Evolutionary conservation across 2,888 invertebrate genomes (phyloP).

Genomic region (Dugesia japonica): DNA sequence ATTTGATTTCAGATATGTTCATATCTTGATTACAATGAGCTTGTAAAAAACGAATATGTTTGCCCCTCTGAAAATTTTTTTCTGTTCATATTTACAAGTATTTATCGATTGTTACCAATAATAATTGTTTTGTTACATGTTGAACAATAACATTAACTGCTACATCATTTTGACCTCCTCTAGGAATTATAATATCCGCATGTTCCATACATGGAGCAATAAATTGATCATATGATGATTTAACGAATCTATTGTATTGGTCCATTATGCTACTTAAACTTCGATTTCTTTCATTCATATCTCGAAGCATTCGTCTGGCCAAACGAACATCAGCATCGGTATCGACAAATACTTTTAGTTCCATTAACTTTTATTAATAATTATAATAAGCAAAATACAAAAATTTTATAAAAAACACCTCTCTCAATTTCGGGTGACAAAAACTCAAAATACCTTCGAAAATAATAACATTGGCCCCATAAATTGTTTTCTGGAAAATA

Average conservation of each 20-base stretch:
- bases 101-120: too few relatives aligned
- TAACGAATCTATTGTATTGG: constrained; percentile 88
- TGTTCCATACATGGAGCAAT: constrained; percentile 68
- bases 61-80: background rate
- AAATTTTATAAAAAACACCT: constrained; percentile 8
- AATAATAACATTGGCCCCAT: constrained; percentile 96
- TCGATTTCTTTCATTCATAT: constrained; percentile 76
- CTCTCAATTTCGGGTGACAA: constrained; percentile 36
- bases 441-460: constrained; percentile 95
- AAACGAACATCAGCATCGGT: constrained; percentile 89
- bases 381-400: too few relatives aligned
- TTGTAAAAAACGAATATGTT: background rate
- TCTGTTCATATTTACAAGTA: too few relatives aligned
- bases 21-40: constrained; percentile 15
- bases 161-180: constrained; percentile 60
- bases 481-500: constrained; percentile 78
- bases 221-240: constrained; percentile 89
- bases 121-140: constrained; percentile 91
- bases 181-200: constrained; percentile 92
- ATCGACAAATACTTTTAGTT: constrained; percentile 96
- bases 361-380: constrained; percentile 57
- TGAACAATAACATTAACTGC: constrained; percentile 92
- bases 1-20: background rate
- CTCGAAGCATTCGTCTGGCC: constrained; percentile 69
- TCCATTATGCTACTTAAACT: constrained; percentile 84